Evolutionary conservation across 2,797 vertebrate species (phyloP).

Genomic region (Rousettus madagascariensis): DNA sequence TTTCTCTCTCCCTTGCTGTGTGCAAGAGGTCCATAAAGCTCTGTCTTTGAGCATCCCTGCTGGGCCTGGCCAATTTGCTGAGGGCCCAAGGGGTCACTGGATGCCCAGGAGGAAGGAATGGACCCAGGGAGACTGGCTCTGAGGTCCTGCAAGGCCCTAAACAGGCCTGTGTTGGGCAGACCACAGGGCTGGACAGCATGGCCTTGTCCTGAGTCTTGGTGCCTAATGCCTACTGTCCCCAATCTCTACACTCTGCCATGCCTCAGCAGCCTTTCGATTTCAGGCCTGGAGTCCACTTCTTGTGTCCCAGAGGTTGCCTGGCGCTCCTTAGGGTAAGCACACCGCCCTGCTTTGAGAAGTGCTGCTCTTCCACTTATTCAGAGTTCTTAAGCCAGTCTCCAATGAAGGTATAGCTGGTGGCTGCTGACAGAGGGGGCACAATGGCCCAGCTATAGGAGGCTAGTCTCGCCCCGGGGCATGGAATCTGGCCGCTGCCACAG

Average conservation of each 20-base stretch:
- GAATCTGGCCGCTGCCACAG: not conserved
- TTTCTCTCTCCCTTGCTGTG: not conserved
- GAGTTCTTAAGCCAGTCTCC: not conserved
- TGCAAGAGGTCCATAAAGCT: not conserved
- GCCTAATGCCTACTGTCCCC: no score
- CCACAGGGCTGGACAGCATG: not conserved
- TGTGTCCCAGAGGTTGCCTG: not conserved
- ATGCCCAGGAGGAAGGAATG: not conserved
- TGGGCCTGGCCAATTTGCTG: not conserved
- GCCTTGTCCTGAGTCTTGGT: not conserved
- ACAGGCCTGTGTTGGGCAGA: not conserved
- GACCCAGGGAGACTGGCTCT: not conserved
- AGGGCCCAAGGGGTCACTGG: not conserved
- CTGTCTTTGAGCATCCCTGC: not conserved
- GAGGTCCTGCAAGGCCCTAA: not conserved
- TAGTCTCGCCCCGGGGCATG: not conserved
- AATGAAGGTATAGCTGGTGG: not conserved
- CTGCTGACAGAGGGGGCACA: not conserved
- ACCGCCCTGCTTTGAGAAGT: not conserved
- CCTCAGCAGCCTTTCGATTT: not conserved
- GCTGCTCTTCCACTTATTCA: not conserved
- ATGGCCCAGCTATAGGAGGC: not conserved
- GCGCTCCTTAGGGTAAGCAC: not conserved
- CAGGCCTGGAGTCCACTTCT: not conserved
- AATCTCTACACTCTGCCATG: fast-evolving